phyloP scores from a whole-genome alignment of 2,113 vertebrate genomes.

The Vidua macroura region DNA sequence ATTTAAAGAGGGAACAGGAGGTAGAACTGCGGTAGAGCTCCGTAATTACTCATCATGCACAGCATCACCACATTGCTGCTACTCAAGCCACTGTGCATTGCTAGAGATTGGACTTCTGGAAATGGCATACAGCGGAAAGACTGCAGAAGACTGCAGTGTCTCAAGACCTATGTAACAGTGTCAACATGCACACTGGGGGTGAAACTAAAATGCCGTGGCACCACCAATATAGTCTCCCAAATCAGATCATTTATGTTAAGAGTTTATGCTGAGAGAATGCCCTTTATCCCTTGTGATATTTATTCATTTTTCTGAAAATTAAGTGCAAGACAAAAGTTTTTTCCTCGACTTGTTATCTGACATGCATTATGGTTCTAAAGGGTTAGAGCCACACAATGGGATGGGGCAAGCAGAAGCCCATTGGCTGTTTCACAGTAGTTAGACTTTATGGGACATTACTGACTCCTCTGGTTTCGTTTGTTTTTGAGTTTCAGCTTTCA shows the following conservation, averaged over 20 bases:
- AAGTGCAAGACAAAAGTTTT: background rate
- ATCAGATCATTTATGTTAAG: background rate
- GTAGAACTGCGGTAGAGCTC: background rate
- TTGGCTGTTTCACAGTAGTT: background rate
- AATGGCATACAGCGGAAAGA: background rate
- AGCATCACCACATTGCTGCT: background rate
- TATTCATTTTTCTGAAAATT: background rate
- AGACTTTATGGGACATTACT: background rate
- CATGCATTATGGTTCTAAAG: background rate
- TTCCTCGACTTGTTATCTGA: background rate
- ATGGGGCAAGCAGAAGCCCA: background rate
- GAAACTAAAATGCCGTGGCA: background rate
- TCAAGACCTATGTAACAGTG: fast-evolving
- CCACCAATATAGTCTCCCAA: background rate
- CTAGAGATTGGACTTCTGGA: background rate
- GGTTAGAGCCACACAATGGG: background rate
- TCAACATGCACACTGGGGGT: background rate
- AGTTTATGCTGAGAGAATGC: background rate
- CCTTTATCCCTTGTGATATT: background rate
- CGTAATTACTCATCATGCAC: background rate
- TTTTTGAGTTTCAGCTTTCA: slow-evolving; percentile 18
- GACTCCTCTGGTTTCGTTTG: background rate
- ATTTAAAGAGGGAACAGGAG: background rate
- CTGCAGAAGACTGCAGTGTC: background rate
- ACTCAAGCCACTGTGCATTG: background rate